Evolutionary conservation across 2,888 invertebrate species (phyloP).

Genomic region (Eumerus sabulonum): DNA sequence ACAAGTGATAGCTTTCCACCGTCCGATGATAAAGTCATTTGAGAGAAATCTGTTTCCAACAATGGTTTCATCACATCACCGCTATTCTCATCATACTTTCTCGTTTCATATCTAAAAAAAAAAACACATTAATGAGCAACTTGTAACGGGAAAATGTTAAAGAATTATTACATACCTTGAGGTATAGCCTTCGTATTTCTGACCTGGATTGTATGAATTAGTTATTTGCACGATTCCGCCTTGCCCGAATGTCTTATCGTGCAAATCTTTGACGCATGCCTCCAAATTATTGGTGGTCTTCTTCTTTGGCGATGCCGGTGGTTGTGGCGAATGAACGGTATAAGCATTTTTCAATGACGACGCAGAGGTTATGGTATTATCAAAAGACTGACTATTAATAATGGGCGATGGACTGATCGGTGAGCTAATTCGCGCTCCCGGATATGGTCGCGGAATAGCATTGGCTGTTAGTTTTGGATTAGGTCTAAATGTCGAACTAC

Average conservation of each 20-base stretch:
- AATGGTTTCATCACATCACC: slow-evolving; percentile 74
- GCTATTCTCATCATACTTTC: slow-evolving; percentile 76
- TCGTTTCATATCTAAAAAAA: slow-evolving; percentile 77
- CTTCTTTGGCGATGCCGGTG: slow-evolving; percentile 59
- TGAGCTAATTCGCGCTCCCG: slow-evolving; percentile 73
- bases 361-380: slow-evolving; percentile 71
- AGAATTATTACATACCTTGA: slow-evolving; percentile 80
- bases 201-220: slow-evolving; percentile 74
- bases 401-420: slow-evolving; percentile 73
- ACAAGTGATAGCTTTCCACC: slow-evolving; percentile 77
- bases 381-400: slow-evolving; percentile 76
- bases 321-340: slow-evolving; percentile 43
- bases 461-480: slow-evolving; percentile 79
- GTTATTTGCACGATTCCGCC: slow-evolving; percentile 76
- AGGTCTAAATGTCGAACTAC: slow-evolving; percentile 74
- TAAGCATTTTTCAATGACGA: slow-evolving; percentile 63
- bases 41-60: slow-evolving; percentile 75
- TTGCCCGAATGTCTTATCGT: slow-evolving; percentile 79
- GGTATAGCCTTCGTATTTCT: slow-evolving; percentile 84
- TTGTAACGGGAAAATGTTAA: not conserved
- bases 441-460: slow-evolving; percentile 78
- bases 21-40: slow-evolving; percentile 76
- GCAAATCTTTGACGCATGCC: slow-evolving; percentile 78
- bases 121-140: not conserved
- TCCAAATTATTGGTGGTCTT: slow-evolving; percentile 74